phyloP scores from a whole-genome alignment of 2,797 vertebrate genomes.

The Hippocampus kuda region DNA sequence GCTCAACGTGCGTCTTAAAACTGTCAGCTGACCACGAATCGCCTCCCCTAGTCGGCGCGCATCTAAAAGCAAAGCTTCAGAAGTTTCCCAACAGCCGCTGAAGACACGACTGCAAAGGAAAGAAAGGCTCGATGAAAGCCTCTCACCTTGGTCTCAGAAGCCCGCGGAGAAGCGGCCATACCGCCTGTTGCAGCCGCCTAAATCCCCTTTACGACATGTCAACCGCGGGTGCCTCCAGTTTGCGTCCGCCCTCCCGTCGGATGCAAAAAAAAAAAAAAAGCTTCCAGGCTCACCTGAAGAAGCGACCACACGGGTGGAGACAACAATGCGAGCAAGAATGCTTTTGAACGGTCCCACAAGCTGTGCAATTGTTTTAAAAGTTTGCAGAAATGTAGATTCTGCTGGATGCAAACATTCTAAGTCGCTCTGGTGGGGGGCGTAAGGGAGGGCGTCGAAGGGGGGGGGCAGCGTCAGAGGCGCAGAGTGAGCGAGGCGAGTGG shows the following conservation, averaged over 20 bases:
- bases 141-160: constrained; percentile 52
- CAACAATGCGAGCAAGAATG: constrained; percentile 13
- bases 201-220: constrained; percentile 57
- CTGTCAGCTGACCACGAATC: constrained; percentile 18
- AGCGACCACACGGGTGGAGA: background rate
- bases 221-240: constrained; percentile 10
- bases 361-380: constrained; percentile 1
- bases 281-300: background rate
- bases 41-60: constrained; percentile 28
- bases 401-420: background rate
- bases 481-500: background rate
- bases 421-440: background rate
- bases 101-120: constrained; percentile 3
- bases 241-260: background rate
- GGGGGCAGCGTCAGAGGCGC: background rate
- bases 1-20: constrained; percentile 6
- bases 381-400: constrained; percentile 1
- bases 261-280: background rate
- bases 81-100: constrained; percentile 45
- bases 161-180: constrained; percentile 18
- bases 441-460: no score
- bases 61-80: constrained; percentile 31
- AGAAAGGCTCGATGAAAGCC: background rate
- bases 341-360: constrained; percentile 14
- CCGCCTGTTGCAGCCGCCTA: constrained; percentile 40